Base-by-base conservation (phyloP, 2,797 vertebrate genomes). In the Chloroceryle amazona region DNA sequence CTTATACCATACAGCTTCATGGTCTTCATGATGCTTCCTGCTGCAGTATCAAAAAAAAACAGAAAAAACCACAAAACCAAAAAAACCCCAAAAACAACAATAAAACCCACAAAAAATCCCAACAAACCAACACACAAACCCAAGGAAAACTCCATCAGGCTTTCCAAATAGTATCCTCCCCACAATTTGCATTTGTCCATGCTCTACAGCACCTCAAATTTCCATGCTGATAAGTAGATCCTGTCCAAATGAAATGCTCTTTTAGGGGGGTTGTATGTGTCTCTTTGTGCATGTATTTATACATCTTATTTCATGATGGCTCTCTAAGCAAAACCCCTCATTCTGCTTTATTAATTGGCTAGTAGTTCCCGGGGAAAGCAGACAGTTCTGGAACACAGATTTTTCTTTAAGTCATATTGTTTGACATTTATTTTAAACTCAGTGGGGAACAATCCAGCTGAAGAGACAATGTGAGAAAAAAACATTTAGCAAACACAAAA, bases 261-360 rank as follows among this genome's bases (percentile, higher is more conserved):
- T 94, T 89, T 90, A 84, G 85, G 92, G 61, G 55, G 78, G 82
- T 84, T 84, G 39, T 29, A 51, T 47, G 52, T 61, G 65, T 86
- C 55, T 90, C 63, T 67, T 7, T 84, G 76, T 63, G 90, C 66
- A 28, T 31, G 33, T 60, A 75, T 88, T 91, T 85, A 86, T 63
- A 82, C 60, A 82, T 33, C 49, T 68, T 61, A 74, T 65, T 92
- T 66, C 41, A 14, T 39, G 66, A 96, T 92, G 49, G 86, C 41
- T 97, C 95, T 93, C 95, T 47, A 57, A 89, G 57, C 74, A 89
- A 94, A 96, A 72, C 18, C 49, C 44, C 46, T 92, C 67, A 67
- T 67, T 90, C 91, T 75, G 31, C 57, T 90, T 84, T 89, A 95
- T 94, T 94, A 96, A 96, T 96, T 93, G 74, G 54, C 78, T 65